Conservation (phyloP, 2,888 invertebrate species). For the Fissipunctia ypsillon region DNA sequence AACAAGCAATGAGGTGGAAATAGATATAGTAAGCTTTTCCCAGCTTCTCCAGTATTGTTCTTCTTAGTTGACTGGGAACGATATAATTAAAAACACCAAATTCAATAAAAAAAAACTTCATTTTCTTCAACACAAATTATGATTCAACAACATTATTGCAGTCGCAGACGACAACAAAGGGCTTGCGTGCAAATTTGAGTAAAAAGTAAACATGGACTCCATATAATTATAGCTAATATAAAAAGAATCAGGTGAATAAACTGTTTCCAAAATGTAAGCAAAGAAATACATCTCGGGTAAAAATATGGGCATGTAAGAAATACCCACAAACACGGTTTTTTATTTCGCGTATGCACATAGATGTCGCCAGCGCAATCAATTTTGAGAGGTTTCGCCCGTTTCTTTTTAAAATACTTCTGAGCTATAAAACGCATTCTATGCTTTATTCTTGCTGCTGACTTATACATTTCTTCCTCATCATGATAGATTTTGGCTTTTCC, state of each 20-base stretch:
- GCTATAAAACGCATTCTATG: constrained; percentile 24
- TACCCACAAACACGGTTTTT: constrained; percentile 44
- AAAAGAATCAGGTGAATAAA: constrained; percentile 32
- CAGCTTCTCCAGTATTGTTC: neutral
- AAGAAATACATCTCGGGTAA: constrained; percentile 46
- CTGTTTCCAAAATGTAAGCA: constrained; percentile 30
- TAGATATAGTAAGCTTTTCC: neutral
- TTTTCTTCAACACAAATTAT: constrained; percentile 41
- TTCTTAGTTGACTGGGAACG: neutral
- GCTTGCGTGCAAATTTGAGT: constrained; percentile 16
- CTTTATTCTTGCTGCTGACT: constrained; percentile 32
- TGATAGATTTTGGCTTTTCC: neutral
- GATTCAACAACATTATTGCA: constrained; percentile 1
- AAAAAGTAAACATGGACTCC: constrained; percentile 51
- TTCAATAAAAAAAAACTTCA: neutral
- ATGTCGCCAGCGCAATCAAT: neutral
- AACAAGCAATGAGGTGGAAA: neutral
- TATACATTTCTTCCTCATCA: constrained; percentile 29
- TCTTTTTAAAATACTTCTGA: constrained; percentile 33
- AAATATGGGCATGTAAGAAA: constrained; percentile 30
- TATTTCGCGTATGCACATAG: constrained; percentile 17
- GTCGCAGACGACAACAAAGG: neutral
- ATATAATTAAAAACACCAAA: constrained; percentile 35
- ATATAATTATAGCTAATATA: constrained; percentile 44
- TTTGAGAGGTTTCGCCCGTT: neutral